A percentile compares a stretch with the other conserved stretches of the same genome.
These are phyloP conservation scores for Jordanella pulchra DNA, from an alignment of 2,797 vertebrate genomes.

Conservation along the genomic window DNA sequence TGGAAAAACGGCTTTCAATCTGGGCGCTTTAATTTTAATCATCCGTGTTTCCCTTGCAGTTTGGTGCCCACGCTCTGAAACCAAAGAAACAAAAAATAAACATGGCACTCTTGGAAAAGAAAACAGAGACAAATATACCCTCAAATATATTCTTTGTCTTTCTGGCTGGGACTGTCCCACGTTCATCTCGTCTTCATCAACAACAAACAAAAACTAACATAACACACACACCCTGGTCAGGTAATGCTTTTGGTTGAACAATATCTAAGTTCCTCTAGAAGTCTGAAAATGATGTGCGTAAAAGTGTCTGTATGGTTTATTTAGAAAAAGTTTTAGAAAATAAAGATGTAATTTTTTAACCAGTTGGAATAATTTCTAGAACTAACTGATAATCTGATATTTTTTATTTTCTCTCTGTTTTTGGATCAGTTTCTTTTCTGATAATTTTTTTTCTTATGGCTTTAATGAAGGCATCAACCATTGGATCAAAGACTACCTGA, in stretches of 20 bases:
- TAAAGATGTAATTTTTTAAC: too few relatives aligned
- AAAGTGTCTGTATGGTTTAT: too few relatives aligned
- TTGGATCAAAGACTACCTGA: too few relatives aligned
- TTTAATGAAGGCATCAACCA: too few relatives aligned
- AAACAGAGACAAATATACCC: slow-evolving; percentile 64
- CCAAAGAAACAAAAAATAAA: slow-evolving; percentile 81
- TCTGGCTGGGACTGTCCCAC: slow-evolving; percentile 41
- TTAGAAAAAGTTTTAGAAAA: too few relatives aligned
- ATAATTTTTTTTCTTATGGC: too few relatives aligned
- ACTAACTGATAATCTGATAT: too few relatives aligned
- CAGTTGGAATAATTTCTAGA: too few relatives aligned
- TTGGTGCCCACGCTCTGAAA: slow-evolving; percentile 80
- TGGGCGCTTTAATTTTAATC: slow-evolving; percentile 76
- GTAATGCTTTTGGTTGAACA: neutral
- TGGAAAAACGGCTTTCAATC: slow-evolving; percentile 77
- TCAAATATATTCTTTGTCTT: slow-evolving; percentile 47
- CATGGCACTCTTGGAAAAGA: slow-evolving; percentile 69
- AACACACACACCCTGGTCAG: neutral
- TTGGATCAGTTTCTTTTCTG: too few relatives aligned
- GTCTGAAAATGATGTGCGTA: too few relatives aligned
- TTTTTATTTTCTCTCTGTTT: too few relatives aligned
- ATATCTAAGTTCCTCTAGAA: neutral
- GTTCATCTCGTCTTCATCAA: neutral
- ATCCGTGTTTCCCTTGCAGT: slow-evolving; percentile 72
- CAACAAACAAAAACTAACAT: neutral